A percentile compares a stretch with the other conserved stretches of the same genome.
These are phyloP conservation scores for Hippopotamus amphibius DNA, from an alignment of 2,113 vertebrate species.

Conservation along the genomic window DNA sequence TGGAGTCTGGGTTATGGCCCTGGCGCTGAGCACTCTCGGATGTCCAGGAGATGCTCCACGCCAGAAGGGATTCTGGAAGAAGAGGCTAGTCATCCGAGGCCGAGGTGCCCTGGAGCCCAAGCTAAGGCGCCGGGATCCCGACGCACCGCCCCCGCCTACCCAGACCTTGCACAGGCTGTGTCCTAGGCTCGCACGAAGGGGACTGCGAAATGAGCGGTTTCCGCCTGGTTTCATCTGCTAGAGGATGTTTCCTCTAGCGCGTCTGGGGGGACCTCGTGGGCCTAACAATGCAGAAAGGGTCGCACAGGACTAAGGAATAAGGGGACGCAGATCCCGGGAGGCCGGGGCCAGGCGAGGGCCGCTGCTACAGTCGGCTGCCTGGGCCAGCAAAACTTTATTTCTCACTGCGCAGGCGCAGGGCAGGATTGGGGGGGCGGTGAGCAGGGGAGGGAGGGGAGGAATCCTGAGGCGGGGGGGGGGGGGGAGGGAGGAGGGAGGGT, in stretches of 20 bases:
- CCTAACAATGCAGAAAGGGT: neutral
- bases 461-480: slow-evolving; percentile 78
- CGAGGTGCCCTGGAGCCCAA: neutral
- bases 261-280: neutral
- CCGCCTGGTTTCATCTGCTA: neutral
- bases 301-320: neutral
- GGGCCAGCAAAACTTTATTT: slow-evolving; percentile 85
- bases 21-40: neutral
- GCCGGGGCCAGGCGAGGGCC: slow-evolving; percentile 58
- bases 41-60: neutral
- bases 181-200: neutral
- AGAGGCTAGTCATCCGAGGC: neutral
- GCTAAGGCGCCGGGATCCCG: neutral
- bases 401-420: slow-evolving; percentile 87
- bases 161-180: neutral
- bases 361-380: slow-evolving; percentile 78
- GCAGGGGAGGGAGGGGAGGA: slow-evolving; percentile 83
- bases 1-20: neutral
- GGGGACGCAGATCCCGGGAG: slow-evolving; percentile 61
- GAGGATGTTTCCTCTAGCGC: neutral
- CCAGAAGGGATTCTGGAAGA: neutral
- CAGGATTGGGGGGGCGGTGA: slow-evolving; percentile 56
- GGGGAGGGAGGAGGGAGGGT: slow-evolving; percentile 82
- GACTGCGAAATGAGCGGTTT: neutral
- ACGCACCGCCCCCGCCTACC: neutral